These are phyloP conservation scores for Hydrotaea cyrtoneurina DNA, from an alignment of 2,888 invertebrate genomes.

Conservation along the genomic window DNA sequence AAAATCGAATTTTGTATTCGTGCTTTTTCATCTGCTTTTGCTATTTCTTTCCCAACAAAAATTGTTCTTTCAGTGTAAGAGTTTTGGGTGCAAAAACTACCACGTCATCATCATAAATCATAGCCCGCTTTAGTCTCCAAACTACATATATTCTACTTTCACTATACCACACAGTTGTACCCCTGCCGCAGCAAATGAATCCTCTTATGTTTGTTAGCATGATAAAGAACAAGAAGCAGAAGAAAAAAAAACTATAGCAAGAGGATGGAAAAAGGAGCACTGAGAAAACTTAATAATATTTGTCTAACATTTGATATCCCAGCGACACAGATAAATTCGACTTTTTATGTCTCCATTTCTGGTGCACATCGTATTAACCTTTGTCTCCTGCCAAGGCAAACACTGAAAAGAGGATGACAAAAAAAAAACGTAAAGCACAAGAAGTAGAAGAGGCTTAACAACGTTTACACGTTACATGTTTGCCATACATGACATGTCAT, in stretches of 20 bases:
- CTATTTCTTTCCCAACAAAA: no score
- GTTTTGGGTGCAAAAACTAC: no score
- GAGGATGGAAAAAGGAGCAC: neutral
- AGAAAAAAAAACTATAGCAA: slow-evolving; percentile 16
- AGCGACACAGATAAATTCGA: slow-evolving; percentile 28
- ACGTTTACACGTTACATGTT: slow-evolving; percentile 33
- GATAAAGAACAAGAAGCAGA: no score
- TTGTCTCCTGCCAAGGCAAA: slow-evolving; percentile 18
- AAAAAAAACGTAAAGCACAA: neutral
- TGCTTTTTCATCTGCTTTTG: no score
- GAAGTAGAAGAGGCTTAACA: slow-evolving; percentile 24
- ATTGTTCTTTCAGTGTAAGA: no score
- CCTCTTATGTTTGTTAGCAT: slow-evolving; percentile 27
- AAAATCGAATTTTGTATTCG: no score
- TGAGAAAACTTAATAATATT: slow-evolving; percentile 34
- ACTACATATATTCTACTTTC: neutral
- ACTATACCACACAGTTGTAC: neutral
- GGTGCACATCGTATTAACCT: slow-evolving; percentile 25
- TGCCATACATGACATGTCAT: slow-evolving; percentile 55
- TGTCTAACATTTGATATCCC: slow-evolving; percentile 51
- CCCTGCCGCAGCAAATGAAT: slow-evolving; percentile 3
- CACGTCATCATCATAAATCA: slow-evolving; percentile 20
- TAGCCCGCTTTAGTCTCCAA: neutral
- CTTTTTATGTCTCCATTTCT: slow-evolving; percentile 28
- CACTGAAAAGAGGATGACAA: neutral